Evolutionary conservation across 1,140 invertebrate species (phyloP).

Genomic region (Conus ventricosus): DNA sequence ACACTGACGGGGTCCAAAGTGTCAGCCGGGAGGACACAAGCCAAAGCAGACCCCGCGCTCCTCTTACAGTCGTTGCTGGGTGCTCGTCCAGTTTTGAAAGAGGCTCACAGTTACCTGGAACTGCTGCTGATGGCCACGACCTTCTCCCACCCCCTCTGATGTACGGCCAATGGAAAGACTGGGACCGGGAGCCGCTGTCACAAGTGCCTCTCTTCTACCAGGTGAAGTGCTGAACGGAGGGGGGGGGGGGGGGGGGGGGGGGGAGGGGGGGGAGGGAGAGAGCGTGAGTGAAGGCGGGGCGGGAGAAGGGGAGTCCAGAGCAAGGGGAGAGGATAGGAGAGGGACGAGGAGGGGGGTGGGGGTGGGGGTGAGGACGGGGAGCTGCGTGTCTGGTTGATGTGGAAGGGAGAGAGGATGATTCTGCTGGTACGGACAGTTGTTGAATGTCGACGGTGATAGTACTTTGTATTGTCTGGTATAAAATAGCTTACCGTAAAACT

Average conservation of each 20-base stretch:
- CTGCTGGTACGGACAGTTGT: too few relatives aligned
- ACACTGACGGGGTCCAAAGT: conserved; percentile 27
- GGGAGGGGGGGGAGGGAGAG: too few relatives aligned
- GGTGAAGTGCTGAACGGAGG: neutral
- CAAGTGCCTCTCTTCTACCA: conserved; percentile 62
- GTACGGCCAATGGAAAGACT: conserved; percentile 63
- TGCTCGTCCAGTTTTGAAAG: conserved; percentile 17
- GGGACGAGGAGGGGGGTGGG: too few relatives aligned
- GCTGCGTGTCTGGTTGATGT: too few relatives aligned
- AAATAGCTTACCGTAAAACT: too few relatives aligned
- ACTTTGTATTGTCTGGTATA: too few relatives aligned
- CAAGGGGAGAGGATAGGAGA: too few relatives aligned
- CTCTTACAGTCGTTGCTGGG: conserved; percentile 39
- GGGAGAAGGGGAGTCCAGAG: too few relatives aligned
- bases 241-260: neutral
- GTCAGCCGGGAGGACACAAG: neutral
- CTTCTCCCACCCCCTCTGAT: conserved; percentile 62
- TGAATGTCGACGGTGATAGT: too few relatives aligned
- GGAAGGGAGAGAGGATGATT: too few relatives aligned
- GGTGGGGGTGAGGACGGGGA: too few relatives aligned
- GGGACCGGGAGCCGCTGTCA: conserved; percentile 60
- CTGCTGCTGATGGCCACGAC: conserved; percentile 45
- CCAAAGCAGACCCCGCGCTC: conserved; percentile 21
- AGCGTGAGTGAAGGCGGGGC: too few relatives aligned
- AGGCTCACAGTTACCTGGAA: conserved; percentile 48